Evolutionary conservation across 2,113 vertebrate genomes (phyloP), one percentile per base, ranked within the genome.

Genomic region (Stigmatopora argus): DNA sequence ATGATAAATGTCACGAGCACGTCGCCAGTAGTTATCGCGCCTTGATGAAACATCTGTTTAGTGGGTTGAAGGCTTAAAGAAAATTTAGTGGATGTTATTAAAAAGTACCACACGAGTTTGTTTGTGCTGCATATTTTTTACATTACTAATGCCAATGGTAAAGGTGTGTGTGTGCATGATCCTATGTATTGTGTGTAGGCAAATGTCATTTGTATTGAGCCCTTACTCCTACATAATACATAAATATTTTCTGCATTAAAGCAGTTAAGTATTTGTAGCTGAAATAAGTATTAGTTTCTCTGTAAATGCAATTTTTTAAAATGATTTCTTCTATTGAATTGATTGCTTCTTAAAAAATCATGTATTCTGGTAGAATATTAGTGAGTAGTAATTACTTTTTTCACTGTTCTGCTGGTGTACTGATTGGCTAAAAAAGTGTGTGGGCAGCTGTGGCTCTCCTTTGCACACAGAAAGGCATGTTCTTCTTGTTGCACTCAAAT

Each of bases 1-100:
- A 89, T 73, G 57, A 53, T 53, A 51, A 71, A 78, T 73, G 74
- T 62, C 73, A 77, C 70, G 72, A 75, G 57, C 26, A 59, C 62
- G 78, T 70, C 77, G 73, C 65, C 62, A 64, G 44, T 72, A 74
- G 74, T 66, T 70, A 71, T 70, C 59, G 34, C 69, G 78, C 51
- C 9, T 53, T 11, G 8, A 23, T 21, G 51, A 21, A n/a, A 8
- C 51, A 53, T 21, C 51, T 53, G 51, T 23, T 21, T 19, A n/a
- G 18, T 1, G 49, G n/a, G 51, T 52, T 53, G 19, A 53, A 53
- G 51, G 19, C 11, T 21, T 53, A 4, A 13, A 23, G 6, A 2
- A 55, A 26, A 26, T 11, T 23, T 11, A 31, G 12, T 21, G 21
- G 1, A 55, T 26, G 52, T 55, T 55, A 7, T 14, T 31, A 23